Evolutionary conservation across 2,888 invertebrate species (phyloP).

Genomic region (Phoronis australis): DNA sequence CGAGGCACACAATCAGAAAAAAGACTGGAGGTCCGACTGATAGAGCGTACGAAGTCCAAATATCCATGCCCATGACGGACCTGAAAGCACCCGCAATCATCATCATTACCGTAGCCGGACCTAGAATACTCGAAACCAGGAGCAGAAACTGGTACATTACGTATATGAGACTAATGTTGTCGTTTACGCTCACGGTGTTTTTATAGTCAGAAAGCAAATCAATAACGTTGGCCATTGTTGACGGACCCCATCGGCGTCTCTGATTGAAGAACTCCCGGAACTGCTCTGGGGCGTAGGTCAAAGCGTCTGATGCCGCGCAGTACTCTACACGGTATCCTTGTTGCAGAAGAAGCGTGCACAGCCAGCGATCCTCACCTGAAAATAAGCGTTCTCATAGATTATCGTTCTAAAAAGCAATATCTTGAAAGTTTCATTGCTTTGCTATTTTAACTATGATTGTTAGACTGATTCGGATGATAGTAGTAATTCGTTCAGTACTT

Average conservation of each 20-base stretch:
- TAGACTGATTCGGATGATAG: too few relatives aligned
- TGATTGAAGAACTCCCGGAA: constrained; percentile 79
- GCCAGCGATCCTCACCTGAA: constrained; percentile 92
- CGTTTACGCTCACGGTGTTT: constrained; percentile 28
- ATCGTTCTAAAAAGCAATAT: too few relatives aligned
- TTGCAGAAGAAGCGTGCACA: constrained; percentile 90
- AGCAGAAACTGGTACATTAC: constrained; percentile 36
- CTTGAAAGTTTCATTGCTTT: too few relatives aligned
- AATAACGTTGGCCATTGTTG: constrained; percentile 97
- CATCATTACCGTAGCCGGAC: constrained; percentile 20
- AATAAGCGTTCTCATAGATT: too few relatives aligned
- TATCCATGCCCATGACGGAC: constrained; percentile 73
- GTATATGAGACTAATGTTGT: constrained; percentile 36
- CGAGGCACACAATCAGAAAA: constrained; percentile 26
- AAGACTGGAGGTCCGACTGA: constrained; percentile 18
- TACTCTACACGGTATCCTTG: constrained; percentile 96
- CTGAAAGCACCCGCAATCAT: constrained; percentile 32
- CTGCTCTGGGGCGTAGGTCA: constrained; percentile 89
- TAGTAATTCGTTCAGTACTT: too few relatives aligned
- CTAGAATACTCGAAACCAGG: constrained; percentile 25
- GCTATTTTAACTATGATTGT: too few relatives aligned
- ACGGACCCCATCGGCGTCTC: constrained; percentile 96
- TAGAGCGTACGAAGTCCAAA: constrained; percentile 71
- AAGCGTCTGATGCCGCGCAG: constrained; percentile 96
- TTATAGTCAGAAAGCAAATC: constrained; percentile 61